Evolutionary conservation across 2,888 invertebrate species (phyloP).

Genomic region (Marronus borbonicus): DNA sequence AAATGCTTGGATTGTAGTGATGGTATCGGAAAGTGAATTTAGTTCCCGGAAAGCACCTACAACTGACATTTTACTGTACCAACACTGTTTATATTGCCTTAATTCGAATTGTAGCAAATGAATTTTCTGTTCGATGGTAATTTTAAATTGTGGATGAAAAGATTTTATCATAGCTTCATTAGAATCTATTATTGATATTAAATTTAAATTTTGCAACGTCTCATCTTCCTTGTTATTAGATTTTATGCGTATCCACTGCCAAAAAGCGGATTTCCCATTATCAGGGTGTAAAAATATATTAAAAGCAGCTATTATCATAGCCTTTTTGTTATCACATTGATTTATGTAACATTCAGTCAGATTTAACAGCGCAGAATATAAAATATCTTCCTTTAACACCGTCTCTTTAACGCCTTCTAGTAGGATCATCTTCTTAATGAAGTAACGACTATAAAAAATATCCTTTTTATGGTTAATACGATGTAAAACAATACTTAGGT

Average conservation of each 20-base stretch:
- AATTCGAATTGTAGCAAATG: constrained; percentile 60
- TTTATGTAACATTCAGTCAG: constrained; percentile 53
- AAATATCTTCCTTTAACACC: constrained; percentile 48
- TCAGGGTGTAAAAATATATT: constrained; percentile 56
- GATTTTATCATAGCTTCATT: constrained; percentile 52
- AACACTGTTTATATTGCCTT: constrained; percentile 59
- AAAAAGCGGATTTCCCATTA: constrained; percentile 53
- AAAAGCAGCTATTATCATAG: constrained; percentile 58
- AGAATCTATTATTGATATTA: constrained; percentile 56
- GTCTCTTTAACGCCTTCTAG: constrained; percentile 51
- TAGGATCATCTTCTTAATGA: constrained; percentile 45
- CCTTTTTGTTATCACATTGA: constrained; percentile 52
- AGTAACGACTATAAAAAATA: constrained; percentile 30
- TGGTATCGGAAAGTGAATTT: constrained; percentile 55
- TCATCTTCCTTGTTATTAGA: constrained; percentile 53
- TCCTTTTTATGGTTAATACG: not conserved
- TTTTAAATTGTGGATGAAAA: constrained; percentile 42
- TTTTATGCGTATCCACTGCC: constrained; percentile 60
- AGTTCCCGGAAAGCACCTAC: constrained; percentile 59
- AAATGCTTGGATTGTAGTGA: constrained; percentile 56
- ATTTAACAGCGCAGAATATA: constrained; percentile 48
- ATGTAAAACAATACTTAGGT: constrained; percentile 4
- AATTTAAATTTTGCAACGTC: constrained; percentile 57
- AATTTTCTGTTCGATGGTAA: constrained; percentile 54
- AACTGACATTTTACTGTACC: constrained; percentile 62